A percentile compares a stretch with the other conserved stretches of the same genome.
These are phyloP conservation scores for Apotomis turbidana DNA, from an alignment of 2,888 invertebrate species.

Conservation along the genomic window DNA sequence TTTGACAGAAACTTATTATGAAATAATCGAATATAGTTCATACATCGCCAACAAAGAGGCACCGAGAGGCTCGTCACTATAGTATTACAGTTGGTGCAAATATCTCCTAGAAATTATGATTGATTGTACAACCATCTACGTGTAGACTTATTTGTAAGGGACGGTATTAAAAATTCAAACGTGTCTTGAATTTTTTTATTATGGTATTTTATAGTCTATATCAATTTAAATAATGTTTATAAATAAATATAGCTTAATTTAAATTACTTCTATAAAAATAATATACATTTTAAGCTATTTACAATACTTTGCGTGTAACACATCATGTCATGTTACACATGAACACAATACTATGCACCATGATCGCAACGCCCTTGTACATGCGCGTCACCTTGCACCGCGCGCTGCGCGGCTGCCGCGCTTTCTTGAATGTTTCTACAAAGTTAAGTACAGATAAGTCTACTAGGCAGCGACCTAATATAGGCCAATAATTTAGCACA, in stretches of 20 bases:
- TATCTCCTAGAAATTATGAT: no score
- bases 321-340: no score
- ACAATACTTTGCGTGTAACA: not conserved
- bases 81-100: no score
- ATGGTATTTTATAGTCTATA: not conserved
- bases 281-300: not conserved
- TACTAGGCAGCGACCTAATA: conserved; percentile 5
- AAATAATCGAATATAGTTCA: no score
- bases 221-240: not conserved
- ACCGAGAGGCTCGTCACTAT: no score
- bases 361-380: not conserved
- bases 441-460: not conserved
- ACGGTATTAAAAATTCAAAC: not conserved
- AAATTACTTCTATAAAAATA: not conserved
- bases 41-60: no score
- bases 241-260: not conserved
- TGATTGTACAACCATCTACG: no score
- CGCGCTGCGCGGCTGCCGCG: not conserved
- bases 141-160: no score
- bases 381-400: not conserved
- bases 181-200: not conserved
- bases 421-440: not conserved
- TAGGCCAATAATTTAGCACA: not conserved
- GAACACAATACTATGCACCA: not conserved
- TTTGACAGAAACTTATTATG: no score